Evolutionary conservation across 2,113 vertebrate species (phyloP), one percentile per base, ranked within the genome.

Genomic region (Orthochromis indermauri): DNA sequence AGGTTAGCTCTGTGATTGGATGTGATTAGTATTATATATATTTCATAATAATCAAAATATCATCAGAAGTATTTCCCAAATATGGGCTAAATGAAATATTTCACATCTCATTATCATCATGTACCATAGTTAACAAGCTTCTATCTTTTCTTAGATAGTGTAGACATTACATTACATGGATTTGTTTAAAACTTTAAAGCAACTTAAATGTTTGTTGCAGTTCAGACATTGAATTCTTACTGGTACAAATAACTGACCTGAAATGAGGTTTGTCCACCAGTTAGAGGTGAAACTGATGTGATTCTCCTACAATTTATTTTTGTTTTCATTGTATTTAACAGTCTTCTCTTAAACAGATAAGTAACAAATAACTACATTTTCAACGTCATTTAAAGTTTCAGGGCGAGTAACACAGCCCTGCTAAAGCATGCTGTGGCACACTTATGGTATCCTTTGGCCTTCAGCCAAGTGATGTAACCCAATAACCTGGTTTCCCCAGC

Each of bases 381-480:
- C 9, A 37, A 17, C 1, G 9, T 49, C n/a, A 10, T 53, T 54
- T 9, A 6, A 40, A 14, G 26, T 40, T 49, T 37, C 66, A 86
- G 53, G 63, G 55, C 2, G 10, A 68, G 49, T 14, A 8, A 53
- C 6, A 45, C 10, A 14, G 31, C 4, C 33, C 55, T 54, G 28
- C 37, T 82, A 28, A 45, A 83, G 47, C 17, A 13, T 1, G 24
- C 68, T 35, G 24, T 35, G 33, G 76, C 19, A 86, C 55, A 37
- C 51, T 37, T 37, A 40, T 14, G 40, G 63, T 45, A 66, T 83
- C 80, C 83, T 83, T 10, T 90, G 86, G 84, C 28, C 24, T 53
- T 66, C 45, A 42, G 61, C 57, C 82, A 63, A 54, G 28, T 88
- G 82, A 92, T 92, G 88, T 87, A 92, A 93, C 80, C 49, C 49